phyloP scores from a whole-genome alignment of 2,888 invertebrate genomes.

The Seira musarum region DNA sequence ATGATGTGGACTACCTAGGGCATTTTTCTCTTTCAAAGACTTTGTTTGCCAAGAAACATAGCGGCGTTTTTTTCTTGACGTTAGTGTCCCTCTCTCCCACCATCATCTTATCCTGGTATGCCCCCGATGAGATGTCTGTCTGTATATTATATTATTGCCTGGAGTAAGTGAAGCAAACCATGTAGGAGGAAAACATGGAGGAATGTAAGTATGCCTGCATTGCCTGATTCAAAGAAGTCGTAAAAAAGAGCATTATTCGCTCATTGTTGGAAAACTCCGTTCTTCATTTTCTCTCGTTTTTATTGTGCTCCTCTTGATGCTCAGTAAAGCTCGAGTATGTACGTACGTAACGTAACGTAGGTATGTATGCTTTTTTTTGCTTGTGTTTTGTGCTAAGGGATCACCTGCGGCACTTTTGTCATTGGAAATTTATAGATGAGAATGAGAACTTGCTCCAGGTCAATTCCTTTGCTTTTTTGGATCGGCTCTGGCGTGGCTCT shows the following conservation, averaged over 20 bases:
- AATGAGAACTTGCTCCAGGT: constrained; percentile 65
- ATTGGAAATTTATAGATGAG: constrained; percentile 70
- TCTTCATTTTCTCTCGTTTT: constrained; percentile 49
- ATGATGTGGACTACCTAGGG: not conserved
- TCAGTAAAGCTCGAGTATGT: too few relatives aligned
- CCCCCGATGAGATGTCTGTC: not conserved
- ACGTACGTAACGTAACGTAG: too few relatives aligned
- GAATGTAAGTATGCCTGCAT: constrained; percentile 1
- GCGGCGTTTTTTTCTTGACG: not conserved
- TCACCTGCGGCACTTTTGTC: constrained; percentile 69
- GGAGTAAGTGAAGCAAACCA: constrained; percentile 16
- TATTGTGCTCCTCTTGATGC: too few relatives aligned
- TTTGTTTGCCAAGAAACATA: constrained; percentile 30
- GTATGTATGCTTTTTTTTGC: constrained; percentile 43
- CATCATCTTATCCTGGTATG: not conserved
- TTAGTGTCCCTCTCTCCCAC: constrained; percentile 2
- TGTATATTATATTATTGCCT: not conserved
- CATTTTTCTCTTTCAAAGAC: not conserved
- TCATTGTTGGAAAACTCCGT: constrained; percentile 66
- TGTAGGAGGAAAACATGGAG: constrained; percentile 31
- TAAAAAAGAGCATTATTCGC: constrained; percentile 27
- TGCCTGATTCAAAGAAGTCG: constrained; percentile 16
- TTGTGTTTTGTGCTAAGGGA: constrained; percentile 62
- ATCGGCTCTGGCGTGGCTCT: not conserved
- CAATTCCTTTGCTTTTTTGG: constrained; percentile 41